These are phyloP conservation scores for Acleris literana DNA, from an alignment of 2,888 invertebrate genomes.

Conservation along the genomic window DNA sequence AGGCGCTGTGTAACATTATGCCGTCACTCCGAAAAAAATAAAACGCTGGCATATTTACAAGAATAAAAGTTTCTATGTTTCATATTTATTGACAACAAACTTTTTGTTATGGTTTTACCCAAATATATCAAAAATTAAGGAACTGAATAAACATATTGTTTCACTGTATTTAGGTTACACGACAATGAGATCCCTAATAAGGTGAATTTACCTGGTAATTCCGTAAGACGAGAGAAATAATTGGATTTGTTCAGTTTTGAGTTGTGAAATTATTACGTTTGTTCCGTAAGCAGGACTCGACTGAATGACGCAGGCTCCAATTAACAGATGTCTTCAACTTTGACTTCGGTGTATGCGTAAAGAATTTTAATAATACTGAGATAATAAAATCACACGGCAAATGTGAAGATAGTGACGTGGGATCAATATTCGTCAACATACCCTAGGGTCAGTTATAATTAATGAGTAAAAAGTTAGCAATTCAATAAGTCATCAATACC, in stretches of 20 bases:
- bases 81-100: too few species aligned
- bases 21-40: too few species aligned
- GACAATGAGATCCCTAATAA: conserved; percentile 24
- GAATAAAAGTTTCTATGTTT: too few species aligned
- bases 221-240: conserved; percentile 27
- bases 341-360: conserved; percentile 26
- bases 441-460: neutral
- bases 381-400: neutral
- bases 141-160: neutral
- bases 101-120: too few species aligned
- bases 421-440: neutral
- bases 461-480: neutral
- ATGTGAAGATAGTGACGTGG: neutral
- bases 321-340: conserved; percentile 22
- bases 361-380: conserved; percentile 22
- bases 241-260: conserved; percentile 34
- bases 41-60: too few species aligned
- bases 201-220: conserved; percentile 31
- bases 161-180: neutral
- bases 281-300: conserved; percentile 36
- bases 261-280: conserved; percentile 42
- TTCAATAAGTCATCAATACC: neutral
- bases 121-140: neutral
- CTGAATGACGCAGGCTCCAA: conserved; percentile 28
- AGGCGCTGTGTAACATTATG: neutral